phyloP scores from a whole-genome alignment of 2,888 invertebrate genomes.

The Epirrhoe alternata region DNA sequence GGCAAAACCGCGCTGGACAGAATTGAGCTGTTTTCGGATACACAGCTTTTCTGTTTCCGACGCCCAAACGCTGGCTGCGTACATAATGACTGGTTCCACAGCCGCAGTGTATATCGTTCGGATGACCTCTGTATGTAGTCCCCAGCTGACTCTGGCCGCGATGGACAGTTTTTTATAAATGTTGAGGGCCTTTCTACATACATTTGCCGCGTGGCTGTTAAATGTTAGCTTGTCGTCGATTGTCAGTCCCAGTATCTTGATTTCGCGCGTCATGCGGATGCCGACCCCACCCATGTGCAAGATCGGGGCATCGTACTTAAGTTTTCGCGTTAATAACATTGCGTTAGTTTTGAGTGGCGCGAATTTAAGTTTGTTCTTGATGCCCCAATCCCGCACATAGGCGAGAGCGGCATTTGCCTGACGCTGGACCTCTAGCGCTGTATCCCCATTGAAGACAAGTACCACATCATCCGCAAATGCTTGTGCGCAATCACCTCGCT shows the following conservation, averaged over 20 bases:
- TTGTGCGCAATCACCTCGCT: too few relatives aligned
- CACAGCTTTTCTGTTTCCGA: background rate
- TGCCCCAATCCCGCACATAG: constrained; percentile 14
- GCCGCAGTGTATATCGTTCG: constrained; percentile 16
- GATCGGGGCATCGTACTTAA: background rate
- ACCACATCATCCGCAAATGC: too few relatives aligned
- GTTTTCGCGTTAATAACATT: constrained; percentile 1
- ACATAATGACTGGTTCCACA: background rate
- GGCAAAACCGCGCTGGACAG: constrained; percentile 3
- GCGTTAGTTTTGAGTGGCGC: constrained; percentile 12
- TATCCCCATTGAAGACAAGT: constrained; percentile 13
- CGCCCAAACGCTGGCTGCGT: constrained; percentile 9
- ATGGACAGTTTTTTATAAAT: constrained; percentile 14
- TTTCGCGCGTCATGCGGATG: constrained; percentile 12
- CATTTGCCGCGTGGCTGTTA: background rate
- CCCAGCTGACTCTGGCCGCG: constrained; percentile 11
- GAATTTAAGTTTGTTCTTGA: constrained; percentile 12
- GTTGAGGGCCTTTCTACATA: background rate
- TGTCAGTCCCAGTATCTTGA: constrained; percentile 15
- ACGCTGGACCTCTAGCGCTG: background rate
- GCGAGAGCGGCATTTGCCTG: constrained; percentile 11
- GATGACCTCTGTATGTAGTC: constrained; percentile 35
- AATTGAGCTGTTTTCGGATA: background rate
- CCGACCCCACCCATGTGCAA: constrained; percentile 6
- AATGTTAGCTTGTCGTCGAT: constrained; percentile 20